Base-by-base conservation (phyloP, 1,140 invertebrate species). In the Rhagoletis pomonella region DNA sequence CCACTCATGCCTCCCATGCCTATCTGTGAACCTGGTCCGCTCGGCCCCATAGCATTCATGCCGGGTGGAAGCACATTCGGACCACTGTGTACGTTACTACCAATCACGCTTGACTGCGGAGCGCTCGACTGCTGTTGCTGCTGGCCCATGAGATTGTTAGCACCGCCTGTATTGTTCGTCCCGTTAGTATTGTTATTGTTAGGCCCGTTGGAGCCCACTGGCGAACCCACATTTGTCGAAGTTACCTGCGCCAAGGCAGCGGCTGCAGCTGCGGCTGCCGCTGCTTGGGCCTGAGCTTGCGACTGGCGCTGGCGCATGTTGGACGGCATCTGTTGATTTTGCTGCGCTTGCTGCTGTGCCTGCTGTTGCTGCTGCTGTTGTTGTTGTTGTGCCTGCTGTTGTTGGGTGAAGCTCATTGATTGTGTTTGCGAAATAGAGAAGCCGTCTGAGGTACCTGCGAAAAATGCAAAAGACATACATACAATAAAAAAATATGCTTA, bases 381-480 rank as follows among this genome's bases (percentile, higher is more conserved):
- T 90, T 77, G 73, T 19, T 77, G 73, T 17, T 77, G 73, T 55
- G 60, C 60, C 69, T 90, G 90, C 65, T 91, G 92, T 92, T 97
- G 96, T 90, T 97, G 96, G 6, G 96, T 96, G 90, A 97, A 97
- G 91, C 97, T 97, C 89, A 98, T 96, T 86, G 96, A 97, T 93
- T 97, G 96, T 73, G 96, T 96, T 93, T 97, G 96, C 4, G 96
- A 96, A 88, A 97, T 95, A 19, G 96, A 96, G 90, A 95, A 94
- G 47, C 96, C 96, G 89, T 94, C 94, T 89, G 95, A 94, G 90
- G 92, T 91, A 88, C 94, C 94, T 94, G 91, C 0, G 88, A 87
- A 29, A 39, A 60, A 59, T 39, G 44, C 6, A 17, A 9, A 62
- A 19, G 9, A 29, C 14, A 1, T 2, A 81, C 84, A 14, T 6